These are phyloP conservation scores for Halyomorpha halys DNA, from an alignment of 1,140 invertebrate species.

Conservation along the genomic window DNA sequence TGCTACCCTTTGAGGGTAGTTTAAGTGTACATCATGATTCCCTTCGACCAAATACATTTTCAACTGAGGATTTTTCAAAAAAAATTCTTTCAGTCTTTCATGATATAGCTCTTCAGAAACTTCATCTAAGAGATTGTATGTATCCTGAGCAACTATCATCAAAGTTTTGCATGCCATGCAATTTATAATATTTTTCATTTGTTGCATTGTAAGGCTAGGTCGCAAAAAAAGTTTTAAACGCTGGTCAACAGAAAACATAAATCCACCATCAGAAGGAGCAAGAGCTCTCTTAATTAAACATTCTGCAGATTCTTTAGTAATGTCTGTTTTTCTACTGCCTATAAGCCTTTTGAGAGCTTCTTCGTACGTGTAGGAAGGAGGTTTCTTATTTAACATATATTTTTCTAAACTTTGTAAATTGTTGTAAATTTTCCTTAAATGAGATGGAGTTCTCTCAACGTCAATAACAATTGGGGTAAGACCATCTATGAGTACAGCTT, in stretches of 20 bases:
- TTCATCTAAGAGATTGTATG: conserved; percentile 23
- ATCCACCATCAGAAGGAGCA: conserved; percentile 33
- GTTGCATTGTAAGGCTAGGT: conserved; percentile 27
- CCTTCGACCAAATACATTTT: conserved; percentile 40
- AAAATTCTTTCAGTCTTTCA: conserved; percentile 28
- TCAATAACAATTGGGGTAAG: conserved; percentile 34
- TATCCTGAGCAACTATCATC: conserved; percentile 32
- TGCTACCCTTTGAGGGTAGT: conserved; percentile 44
- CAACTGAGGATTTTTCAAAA: conserved; percentile 33
- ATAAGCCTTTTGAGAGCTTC: conserved; percentile 41
- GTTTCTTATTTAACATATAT: conserved; percentile 30
- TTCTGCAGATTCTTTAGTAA: conserved; percentile 39
- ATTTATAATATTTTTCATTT: conserved; percentile 26
- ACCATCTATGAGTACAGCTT: conserved; percentile 44
- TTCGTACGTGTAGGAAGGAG: conserved; percentile 40
- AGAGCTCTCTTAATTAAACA: conserved; percentile 41
- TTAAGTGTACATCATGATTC: conserved; percentile 53
- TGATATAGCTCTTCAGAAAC: conserved; percentile 9
- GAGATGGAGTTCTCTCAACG: conserved; percentile 32
- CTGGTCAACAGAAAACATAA: conserved; percentile 35
- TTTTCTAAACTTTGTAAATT: conserved; percentile 23
- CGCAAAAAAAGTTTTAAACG: conserved; percentile 32
- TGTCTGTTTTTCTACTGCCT: conserved; percentile 32
- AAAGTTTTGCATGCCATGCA: conserved; percentile 32
- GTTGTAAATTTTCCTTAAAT: conserved; percentile 33